Base-by-base conservation (phyloP, 2,888 invertebrate species). In the Abrostola tripartita region DNA sequence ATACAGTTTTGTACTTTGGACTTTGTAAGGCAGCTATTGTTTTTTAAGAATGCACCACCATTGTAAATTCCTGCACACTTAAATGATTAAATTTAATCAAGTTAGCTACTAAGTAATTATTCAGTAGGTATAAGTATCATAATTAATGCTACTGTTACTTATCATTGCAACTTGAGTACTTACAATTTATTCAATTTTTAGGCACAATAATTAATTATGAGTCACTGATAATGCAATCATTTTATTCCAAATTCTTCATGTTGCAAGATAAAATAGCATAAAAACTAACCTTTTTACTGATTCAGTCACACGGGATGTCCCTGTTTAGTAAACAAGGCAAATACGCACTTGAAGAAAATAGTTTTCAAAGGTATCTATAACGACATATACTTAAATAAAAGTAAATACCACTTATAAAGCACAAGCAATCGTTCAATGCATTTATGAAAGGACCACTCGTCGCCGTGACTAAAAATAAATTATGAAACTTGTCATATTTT, bases 401-500 rank as follows among this genome's bases (percentile, higher is more conserved):
- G 49, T 35, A 47, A 49, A 71, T 42, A 44, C 24, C 38, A 65
- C 35, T 50, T 38, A n/a, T 37, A 61, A 52, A 51, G n/a, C 35
- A 67, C 50, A 52, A 63, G 12, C 14, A 36, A 52, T 51, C 52
- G 5, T 38, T 60, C 49, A 41, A 59, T 57, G 58, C 37, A 49
- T 54, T 63, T 37, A 49, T 44, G 51, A 37, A 38, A 42, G 42
- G 37, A 14, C 44, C 44, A 78, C 58, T 75, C 55, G 37, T 74
- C 65, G 56, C 57, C 47, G 66, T 62, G 57, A 73, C 82, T 82
- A 82, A 77, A 82, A 82, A 83, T 83, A 83, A 83, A 82, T 71
- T 71, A 74, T 47, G 73, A 78, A 78, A 81, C 65, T 70, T 73
- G 73, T 77, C 74, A 78, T 71, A 77, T 61, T 75, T 73, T 71